Evolutionary conservation across 2,888 invertebrate species (phyloP).

Genomic region (Mycalesis mineus): DNA sequence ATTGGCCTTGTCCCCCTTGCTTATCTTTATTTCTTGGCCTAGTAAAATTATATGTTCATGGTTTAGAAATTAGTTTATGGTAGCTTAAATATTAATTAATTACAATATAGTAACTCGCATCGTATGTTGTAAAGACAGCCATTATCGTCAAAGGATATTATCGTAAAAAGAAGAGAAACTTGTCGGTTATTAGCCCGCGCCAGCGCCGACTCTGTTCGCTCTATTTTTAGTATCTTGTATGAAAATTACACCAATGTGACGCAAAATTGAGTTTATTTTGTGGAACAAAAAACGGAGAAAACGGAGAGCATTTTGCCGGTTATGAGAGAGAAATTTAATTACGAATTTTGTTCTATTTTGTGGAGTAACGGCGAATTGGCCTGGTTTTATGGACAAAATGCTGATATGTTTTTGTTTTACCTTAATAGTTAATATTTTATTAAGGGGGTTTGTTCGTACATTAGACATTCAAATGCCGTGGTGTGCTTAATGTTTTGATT

Average conservation of each 20-base stretch:
- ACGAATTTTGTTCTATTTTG: neutral
- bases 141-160: slow-evolving; percentile 11
- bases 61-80: no score
- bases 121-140: neutral
- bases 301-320: neutral
- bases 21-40: no score
- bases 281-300: neutral
- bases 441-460: no score
- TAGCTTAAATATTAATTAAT: no score
- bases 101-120: neutral
- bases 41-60: neutral
- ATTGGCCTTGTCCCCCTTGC: no score
- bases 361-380: neutral
- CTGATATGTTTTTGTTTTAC: no score
- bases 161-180: slow-evolving; percentile 14
- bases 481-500: no score
- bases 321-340: neutral
- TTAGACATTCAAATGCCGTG: no score
- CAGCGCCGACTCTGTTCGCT: neutral
- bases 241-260: slow-evolving; percentile 4
- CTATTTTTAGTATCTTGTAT: slow-evolving; percentile 6
- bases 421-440: no score
- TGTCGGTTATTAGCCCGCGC: slow-evolving; percentile 9
- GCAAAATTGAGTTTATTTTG: slow-evolving; percentile 1
- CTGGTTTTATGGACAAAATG: neutral